A percentile compares a stretch with the other conserved stretches of the same genome.
These are phyloP conservation scores for Lithobates pipiens DNA, from an alignment of 2,797 vertebrate genomes.

Conservation along the genomic window DNA sequence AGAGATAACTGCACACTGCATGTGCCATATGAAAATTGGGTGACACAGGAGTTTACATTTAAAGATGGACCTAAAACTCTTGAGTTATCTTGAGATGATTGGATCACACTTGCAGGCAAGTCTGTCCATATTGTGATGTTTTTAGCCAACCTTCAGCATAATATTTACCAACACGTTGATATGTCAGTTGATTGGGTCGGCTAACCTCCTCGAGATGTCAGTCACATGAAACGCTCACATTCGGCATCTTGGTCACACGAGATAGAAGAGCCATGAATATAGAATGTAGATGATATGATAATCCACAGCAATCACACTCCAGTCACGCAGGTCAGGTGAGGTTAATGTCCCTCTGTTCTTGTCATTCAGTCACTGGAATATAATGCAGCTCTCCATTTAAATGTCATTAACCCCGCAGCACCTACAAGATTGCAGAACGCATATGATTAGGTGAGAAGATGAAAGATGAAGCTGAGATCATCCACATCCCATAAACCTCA, in stretches of 20 bases:
- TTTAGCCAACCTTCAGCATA: too few species aligned
- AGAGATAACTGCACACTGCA: too few species aligned
- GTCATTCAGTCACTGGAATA: not conserved
- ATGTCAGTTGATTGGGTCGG: not conserved
- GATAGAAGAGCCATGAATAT: not conserved
- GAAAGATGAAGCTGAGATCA: not conserved
- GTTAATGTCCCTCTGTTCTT: not conserved
- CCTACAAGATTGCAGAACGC: not conserved
- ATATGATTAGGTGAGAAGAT: slow-evolving; percentile 10
- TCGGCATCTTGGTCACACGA: not conserved
- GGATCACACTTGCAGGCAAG: too few species aligned
- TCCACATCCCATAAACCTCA: too few species aligned
- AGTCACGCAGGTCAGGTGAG: not conserved
- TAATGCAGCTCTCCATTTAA: not conserved
- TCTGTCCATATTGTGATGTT: too few species aligned
- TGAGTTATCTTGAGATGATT: too few species aligned
- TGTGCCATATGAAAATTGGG: too few species aligned
- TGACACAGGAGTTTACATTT: too few species aligned
- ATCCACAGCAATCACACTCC: not conserved
- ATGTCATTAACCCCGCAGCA: slow-evolving; percentile 5
- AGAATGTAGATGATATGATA: slow-evolving; percentile 16
- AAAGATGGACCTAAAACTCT: too few species aligned
- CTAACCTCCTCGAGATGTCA: not conserved
- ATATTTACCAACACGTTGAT: too few species aligned
- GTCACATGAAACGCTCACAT: not conserved